Conservation (phyloP, 2,888 invertebrate species). For the Eristalinus sepulchralis region DNA sequence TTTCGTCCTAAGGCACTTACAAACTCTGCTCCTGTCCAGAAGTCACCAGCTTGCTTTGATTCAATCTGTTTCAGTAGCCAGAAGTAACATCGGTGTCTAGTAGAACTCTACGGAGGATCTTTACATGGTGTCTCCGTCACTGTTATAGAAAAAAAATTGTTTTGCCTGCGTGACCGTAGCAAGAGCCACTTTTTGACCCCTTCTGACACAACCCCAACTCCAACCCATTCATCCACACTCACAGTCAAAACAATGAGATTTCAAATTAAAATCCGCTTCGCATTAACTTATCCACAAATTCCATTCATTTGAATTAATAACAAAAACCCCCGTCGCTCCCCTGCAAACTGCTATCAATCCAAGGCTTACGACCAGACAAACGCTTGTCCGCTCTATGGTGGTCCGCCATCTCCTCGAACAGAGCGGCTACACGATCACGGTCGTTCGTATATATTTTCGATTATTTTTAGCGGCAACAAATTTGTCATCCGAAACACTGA, state of each 20-base stretch:
- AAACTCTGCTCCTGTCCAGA: too few relatives aligned
- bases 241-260: neutral
- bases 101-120: too few relatives aligned
- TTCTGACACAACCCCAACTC: neutral
- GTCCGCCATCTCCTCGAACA: neutral
- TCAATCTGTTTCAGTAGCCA: too few relatives aligned
- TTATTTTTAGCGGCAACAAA: slow-evolving; percentile 41
- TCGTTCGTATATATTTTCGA: slow-evolving; percentile 40
- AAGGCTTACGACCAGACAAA: too few relatives aligned
- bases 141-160: too few relatives aligned
- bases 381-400: neutral
- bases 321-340: slow-evolving; percentile 5
- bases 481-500: slow-evolving; percentile 33
- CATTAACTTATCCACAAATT: slow-evolving; percentile 4
- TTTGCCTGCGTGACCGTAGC: neutral
- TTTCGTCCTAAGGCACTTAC: too few relatives aligned
- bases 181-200: neutral
- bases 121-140: too few relatives aligned
- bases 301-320: slow-evolving; percentile 27
- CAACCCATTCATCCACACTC: neutral
- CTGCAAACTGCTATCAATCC: neutral
- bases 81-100: too few relatives aligned
- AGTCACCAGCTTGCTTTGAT: too few relatives aligned
- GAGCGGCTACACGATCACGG: neutral
- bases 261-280: neutral